These are phyloP conservation scores for Drymodes brunneopygia DNA, from an alignment of 2,113 vertebrate species.

Conservation along the genomic window DNA sequence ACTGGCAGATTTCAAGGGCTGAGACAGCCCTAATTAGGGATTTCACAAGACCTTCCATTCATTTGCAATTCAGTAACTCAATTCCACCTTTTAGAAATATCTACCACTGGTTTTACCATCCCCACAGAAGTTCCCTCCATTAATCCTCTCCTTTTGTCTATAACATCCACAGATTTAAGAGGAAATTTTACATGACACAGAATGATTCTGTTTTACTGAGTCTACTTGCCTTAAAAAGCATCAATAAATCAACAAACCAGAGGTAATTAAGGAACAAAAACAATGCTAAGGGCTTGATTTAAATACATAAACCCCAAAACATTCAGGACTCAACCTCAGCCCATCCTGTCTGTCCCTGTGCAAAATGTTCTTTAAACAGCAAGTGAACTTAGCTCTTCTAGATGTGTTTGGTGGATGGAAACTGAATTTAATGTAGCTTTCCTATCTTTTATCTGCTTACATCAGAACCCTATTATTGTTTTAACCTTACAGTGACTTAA, in stretches of 20 bases:
- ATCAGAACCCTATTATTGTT: constrained; percentile 26
- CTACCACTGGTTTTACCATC: not conserved
- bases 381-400: not conserved
- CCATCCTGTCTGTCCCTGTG: not conserved
- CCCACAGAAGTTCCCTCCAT: not conserved
- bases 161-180: not conserved
- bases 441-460: constrained; percentile 9
- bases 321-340: not conserved
- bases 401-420: not conserved
- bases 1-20: not conserved
- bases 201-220: not conserved
- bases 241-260: constrained; percentile 22
- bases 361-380: not conserved
- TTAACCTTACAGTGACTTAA: constrained; percentile 31
- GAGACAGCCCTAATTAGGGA: not conserved
- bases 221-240: not conserved
- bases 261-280: constrained; percentile 12
- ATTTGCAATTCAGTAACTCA: not conserved
- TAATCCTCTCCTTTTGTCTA: not conserved
- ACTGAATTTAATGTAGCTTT: not conserved
- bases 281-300: not conserved
- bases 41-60: not conserved
- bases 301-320: not conserved
- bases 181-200: not conserved
- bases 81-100: not conserved